Conservation (phyloP, 2,113 vertebrate species). For the Myodes glareolus region DNA sequence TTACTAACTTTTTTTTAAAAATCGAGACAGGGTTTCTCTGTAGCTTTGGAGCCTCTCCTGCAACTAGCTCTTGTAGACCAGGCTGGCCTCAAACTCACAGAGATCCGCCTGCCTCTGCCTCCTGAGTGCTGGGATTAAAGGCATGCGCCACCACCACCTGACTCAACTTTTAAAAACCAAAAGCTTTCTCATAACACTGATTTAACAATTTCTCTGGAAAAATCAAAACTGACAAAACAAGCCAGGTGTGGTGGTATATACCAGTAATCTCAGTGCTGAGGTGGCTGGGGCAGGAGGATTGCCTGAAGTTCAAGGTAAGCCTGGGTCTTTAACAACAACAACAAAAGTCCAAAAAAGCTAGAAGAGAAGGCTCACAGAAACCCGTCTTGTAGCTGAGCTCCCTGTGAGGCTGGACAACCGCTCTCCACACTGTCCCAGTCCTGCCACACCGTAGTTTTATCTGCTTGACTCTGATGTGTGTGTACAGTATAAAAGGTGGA, state of each 20-base stretch:
- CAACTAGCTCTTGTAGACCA: too few species aligned
- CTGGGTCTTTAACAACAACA: background rate
- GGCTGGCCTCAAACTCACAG: too few species aligned
- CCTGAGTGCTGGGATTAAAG: too few species aligned
- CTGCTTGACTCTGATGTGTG: background rate
- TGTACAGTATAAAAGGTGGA: background rate
- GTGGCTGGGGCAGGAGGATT: too few species aligned
- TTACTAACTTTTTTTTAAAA: conserved; percentile 17
- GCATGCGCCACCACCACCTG: too few species aligned
- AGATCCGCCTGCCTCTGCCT: too few species aligned
- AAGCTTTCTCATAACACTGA: background rate
- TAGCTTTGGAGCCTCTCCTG: too few species aligned
- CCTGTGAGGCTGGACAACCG: background rate
- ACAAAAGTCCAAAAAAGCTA: background rate
- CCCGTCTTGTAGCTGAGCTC: background rate
- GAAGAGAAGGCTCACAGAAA: background rate
- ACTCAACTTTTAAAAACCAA: conserved; percentile 32
- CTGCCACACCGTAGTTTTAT: background rate
- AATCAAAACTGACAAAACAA: background rate
- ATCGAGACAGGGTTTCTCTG: too few species aligned
- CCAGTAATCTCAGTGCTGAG: background rate
- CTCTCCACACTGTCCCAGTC: background rate
- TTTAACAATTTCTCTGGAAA: conserved; percentile 31
- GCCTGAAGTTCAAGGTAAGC: background rate
- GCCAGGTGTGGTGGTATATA: background rate